A percentile compares a stretch with the other conserved stretches of the same genome.
These are phyloP conservation scores for Yponomeuta plumbellus DNA, from an alignment of 2,888 invertebrate genomes.

Conservation along the genomic window DNA sequence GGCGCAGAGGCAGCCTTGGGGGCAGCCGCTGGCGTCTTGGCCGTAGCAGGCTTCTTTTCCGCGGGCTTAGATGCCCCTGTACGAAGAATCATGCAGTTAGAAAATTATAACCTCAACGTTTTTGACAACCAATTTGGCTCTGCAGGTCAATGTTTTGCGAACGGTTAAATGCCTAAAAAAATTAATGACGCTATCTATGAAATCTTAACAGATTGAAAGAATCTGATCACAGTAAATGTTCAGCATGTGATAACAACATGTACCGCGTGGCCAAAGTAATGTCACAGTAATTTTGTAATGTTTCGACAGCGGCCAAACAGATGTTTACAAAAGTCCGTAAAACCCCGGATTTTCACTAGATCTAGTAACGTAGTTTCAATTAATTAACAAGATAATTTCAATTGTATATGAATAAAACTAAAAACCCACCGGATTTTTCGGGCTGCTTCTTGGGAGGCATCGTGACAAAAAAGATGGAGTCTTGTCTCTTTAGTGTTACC, in stretches of 20 bases:
- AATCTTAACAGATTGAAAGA: background rate
- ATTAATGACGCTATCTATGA: no score
- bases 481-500: slow-evolving; percentile 26
- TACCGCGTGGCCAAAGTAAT: slow-evolving; percentile 50
- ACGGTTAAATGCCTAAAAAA: no score
- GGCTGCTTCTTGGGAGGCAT: slow-evolving; percentile 94
- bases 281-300: slow-evolving; percentile 12
- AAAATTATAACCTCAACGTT: slow-evolving; percentile 11
- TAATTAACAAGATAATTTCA: background rate
- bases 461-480: slow-evolving; percentile 74
- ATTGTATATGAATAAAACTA: slow-evolving; percentile 27
- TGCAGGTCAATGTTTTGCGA: background rate
- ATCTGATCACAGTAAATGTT: background rate
- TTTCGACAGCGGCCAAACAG: background rate
- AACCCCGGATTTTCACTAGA: background rate
- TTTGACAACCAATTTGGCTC: background rate
- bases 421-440: slow-evolving; percentile 87
- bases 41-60: slow-evolving; percentile 61
- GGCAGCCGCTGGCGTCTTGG: slow-evolving; percentile 65
- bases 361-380: background rate
- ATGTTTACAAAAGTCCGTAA: background rate
- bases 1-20: slow-evolving; percentile 53
- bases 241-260: slow-evolving; percentile 25
- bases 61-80: slow-evolving; percentile 49
- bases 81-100: background rate